Evolutionary conservation across 1,140 invertebrate genomes (phyloP).

Genomic region (Cydia strobilella): DNA sequence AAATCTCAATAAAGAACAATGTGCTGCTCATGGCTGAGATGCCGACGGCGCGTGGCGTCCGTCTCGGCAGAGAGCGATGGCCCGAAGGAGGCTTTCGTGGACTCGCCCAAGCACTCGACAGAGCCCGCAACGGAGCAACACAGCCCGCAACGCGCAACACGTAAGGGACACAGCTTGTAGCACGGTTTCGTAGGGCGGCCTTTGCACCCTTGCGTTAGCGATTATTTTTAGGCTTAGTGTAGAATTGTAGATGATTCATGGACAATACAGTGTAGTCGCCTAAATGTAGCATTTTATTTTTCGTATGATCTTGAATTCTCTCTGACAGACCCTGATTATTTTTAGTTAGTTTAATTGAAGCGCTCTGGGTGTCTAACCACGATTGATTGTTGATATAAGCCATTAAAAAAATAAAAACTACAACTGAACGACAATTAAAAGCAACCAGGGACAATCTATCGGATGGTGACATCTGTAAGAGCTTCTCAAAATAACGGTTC

Average conservation of each 20-base stretch:
- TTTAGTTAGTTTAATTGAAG: no score
- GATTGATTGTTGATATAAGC: no score
- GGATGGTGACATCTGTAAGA: neutral
- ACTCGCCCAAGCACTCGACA: slow-evolving; percentile 39
- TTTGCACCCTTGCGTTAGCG: slow-evolving; percentile 30
- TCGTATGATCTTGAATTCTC: neutral
- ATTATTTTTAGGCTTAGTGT: slow-evolving; percentile 32
- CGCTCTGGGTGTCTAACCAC: no score
- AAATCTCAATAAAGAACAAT: slow-evolving; percentile 52
- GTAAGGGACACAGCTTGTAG: slow-evolving; percentile 59
- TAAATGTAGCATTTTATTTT: neutral
- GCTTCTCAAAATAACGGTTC: neutral
- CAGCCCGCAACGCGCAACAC: slow-evolving; percentile 50
- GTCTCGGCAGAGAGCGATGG: slow-evolving; percentile 54
- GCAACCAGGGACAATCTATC: neutral
- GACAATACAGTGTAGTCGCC: slow-evolving; percentile 27
- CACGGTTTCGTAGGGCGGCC: slow-evolving; percentile 39
- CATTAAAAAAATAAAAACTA: slow-evolving; percentile 11
- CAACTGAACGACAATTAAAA: no score
- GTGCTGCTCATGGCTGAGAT: slow-evolving; percentile 74
- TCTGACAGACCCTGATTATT: no score
- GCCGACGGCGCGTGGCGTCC: slow-evolving; percentile 61
- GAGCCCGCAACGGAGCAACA: slow-evolving; percentile 45
- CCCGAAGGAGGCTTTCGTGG: slow-evolving; percentile 59
- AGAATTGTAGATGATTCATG: slow-evolving; percentile 49